A percentile compares a stretch with the other conserved stretches of the same genome.
phyloP scores from a whole-genome alignment of 2,888 invertebrate species.

The Euproctis similis region DNA sequence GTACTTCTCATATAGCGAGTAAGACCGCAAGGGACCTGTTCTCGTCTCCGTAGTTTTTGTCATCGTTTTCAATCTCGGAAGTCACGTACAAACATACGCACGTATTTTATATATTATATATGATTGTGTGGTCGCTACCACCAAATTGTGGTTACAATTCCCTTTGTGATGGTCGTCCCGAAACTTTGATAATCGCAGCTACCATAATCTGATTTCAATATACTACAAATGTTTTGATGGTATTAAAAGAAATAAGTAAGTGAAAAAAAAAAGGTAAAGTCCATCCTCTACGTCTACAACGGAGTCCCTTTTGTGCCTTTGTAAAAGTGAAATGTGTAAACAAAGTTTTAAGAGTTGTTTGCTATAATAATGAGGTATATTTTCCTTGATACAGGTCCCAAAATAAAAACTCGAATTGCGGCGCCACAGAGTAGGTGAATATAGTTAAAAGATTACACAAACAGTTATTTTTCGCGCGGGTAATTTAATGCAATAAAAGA shows the following conservation, averaged over 20 bases:
- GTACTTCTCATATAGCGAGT: too few species aligned
- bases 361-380: conserved; percentile 30
- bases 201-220: conserved; percentile 64
- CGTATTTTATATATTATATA: conserved; percentile 36
- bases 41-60: conserved; percentile 28
- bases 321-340: conserved; percentile 36
- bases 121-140: conserved; percentile 43
- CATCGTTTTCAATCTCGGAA: conserved; percentile 31
- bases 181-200: conserved; percentile 62
- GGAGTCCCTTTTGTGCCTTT: conserved; percentile 40
- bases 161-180: conserved; percentile 41
- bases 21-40: conserved; percentile 23
- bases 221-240: conserved; percentile 58
- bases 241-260: too few species aligned
- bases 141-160: conserved; percentile 37
- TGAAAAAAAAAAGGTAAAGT: too few species aligned
- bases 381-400: conserved; percentile 29
- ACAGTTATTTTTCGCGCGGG: conserved; percentile 12
- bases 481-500: conserved; percentile 21
- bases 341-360: conserved; percentile 39
- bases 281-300: too few species aligned
- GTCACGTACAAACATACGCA: conserved; percentile 46
- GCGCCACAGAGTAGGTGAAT: conserved; percentile 24
- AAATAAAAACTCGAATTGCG: conserved; percentile 33
- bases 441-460: conserved; percentile 15